A percentile compares a stretch with the other conserved stretches of the same genome.
Conservation (phyloP, 2,113 vertebrate genomes). For the Podilymbus podiceps region DNA sequence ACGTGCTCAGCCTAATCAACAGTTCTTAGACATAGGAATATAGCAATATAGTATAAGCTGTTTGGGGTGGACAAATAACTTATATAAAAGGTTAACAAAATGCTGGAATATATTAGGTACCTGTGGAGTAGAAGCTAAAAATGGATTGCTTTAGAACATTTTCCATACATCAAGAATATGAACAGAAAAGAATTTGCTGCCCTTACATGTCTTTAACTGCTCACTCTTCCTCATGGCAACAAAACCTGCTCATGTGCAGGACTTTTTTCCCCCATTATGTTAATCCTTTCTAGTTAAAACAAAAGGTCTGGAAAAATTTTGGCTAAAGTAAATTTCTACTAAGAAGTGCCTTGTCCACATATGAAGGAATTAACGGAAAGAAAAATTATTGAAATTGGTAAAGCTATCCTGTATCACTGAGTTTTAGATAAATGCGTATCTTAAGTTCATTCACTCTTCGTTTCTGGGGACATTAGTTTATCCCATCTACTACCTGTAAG, state of each 20-base stretch:
- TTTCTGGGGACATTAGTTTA: not conserved
- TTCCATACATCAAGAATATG: not conserved
- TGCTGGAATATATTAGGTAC: conserved; percentile 8
- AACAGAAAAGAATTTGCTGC: not conserved
- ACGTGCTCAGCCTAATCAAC: not conserved
- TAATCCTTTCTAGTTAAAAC: not conserved
- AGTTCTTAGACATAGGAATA: not conserved
- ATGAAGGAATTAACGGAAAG: not conserved
- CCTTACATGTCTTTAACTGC: not conserved
- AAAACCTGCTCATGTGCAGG: not conserved
- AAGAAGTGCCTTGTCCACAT: not conserved
- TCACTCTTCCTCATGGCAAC: not conserved
- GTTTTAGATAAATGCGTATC: not conserved
- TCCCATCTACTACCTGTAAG: not conserved
- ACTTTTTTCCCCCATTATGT: not conserved
- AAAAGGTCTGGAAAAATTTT: not conserved
- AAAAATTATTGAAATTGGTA: not conserved
- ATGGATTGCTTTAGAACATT: not conserved
- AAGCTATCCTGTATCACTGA: not conserved
- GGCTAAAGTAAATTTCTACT: not conserved
- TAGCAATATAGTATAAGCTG: not conserved
- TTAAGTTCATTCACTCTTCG: not conserved
- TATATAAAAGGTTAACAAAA: conserved; percentile 54
- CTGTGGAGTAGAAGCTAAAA: conserved; percentile 20
- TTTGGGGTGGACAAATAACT: not conserved